A percentile compares a stretch with the other conserved stretches of the same genome.
phyloP scores from a whole-genome alignment of 2,797 vertebrate species.

The Anomalospiza imberbis region DNA sequence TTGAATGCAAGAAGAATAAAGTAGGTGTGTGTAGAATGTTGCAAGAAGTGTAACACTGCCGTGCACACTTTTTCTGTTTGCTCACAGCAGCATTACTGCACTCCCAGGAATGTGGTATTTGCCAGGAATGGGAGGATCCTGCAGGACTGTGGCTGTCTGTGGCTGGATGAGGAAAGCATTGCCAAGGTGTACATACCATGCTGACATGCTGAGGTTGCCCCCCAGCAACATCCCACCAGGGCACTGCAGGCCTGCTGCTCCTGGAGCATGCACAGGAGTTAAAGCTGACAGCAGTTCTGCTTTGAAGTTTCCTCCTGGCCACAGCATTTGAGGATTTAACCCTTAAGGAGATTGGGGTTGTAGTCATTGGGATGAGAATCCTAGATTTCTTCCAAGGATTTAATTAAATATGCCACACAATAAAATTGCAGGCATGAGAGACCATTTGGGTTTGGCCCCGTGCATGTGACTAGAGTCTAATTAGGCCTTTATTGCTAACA shows the following conservation, averaged over 20 bases:
- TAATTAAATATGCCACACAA: not conserved
- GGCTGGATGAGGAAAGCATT: fast-evolving
- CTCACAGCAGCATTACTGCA: not conserved
- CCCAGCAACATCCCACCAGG: fast-evolving
- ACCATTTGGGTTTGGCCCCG: not conserved
- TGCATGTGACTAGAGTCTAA: not conserved
- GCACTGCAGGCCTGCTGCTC: not conserved
- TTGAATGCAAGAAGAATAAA: not conserved
- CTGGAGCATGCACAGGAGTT: not conserved
- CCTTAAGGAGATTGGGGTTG: not conserved
- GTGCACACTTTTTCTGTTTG: not conserved
- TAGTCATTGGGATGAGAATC: not conserved
- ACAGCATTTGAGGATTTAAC: not conserved
- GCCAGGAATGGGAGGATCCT: not conserved
- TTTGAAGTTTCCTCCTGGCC: constrained; percentile 18
- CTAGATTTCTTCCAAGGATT: not conserved
- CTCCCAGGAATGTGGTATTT: not conserved
- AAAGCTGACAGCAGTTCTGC: not conserved
- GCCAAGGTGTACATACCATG: fast-evolving
- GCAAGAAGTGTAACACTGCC: not conserved
- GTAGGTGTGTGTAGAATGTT: fast-evolving
- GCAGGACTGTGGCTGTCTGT: fast-evolving
- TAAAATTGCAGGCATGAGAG: not conserved
- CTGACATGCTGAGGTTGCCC: not conserved
- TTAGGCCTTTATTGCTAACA: constrained; percentile 22